Conservation (phyloP, 2,113 vertebrate genomes). For the Carassius gibelio region DNA sequence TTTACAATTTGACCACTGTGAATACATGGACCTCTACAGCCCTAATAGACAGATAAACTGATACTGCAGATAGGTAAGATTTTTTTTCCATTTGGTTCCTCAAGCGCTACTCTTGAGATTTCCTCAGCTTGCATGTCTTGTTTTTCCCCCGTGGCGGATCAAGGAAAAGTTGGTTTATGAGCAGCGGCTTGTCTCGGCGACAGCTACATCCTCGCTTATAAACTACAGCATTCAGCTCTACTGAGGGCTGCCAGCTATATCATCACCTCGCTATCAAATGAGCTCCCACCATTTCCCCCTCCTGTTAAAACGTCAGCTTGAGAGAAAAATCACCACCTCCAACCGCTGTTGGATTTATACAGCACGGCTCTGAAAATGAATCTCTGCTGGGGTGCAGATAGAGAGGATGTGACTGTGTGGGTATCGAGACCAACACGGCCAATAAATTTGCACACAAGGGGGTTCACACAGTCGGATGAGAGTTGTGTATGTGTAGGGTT, state of each 20-base stretch:
- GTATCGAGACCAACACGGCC: slow-evolving; percentile 54
- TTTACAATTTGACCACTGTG: too few relatives aligned
- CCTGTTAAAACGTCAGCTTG: slow-evolving; percentile 60
- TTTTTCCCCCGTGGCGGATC: slow-evolving; percentile 56
- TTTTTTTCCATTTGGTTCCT: background rate
- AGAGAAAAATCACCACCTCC: slow-evolving; percentile 72
- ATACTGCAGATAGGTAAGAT: background rate
- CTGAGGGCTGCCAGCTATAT: slow-evolving; percentile 64
- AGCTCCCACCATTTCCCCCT: slow-evolving; percentile 44
- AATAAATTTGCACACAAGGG: slow-evolving; percentile 7
- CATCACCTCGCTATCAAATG: slow-evolving; percentile 56
- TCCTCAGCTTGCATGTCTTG: background rate
- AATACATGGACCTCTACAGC: too few relatives aligned
- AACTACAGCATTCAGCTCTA: slow-evolving; percentile 69
- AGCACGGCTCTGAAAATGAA: slow-evolving; percentile 59
- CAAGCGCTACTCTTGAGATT: background rate
- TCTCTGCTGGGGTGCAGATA: slow-evolving; percentile 57
- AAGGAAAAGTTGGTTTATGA: slow-evolving; percentile 57
- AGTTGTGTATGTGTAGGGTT: background rate
- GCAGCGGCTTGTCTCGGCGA: slow-evolving; percentile 55
- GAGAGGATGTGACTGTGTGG: slow-evolving; percentile 59
- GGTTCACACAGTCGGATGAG: slow-evolving; percentile 57
- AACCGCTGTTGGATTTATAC: slow-evolving; percentile 69
- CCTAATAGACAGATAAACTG: background rate
- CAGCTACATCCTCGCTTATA: slow-evolving; percentile 56